phyloP scores from a whole-genome alignment of 2,113 vertebrate genomes.

The Sapayoa aenigma region DNA sequence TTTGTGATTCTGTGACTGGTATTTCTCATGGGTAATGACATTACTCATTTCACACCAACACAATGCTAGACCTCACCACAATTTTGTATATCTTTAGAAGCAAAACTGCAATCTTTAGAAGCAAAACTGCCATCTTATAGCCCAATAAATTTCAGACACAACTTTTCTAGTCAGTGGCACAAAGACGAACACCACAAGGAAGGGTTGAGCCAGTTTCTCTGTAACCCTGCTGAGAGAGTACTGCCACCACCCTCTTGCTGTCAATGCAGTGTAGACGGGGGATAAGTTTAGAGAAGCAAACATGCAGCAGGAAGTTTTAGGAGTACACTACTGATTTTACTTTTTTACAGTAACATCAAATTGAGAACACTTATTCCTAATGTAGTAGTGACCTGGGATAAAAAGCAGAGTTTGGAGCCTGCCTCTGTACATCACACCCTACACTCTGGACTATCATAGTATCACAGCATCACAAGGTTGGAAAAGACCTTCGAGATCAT shows the following conservation, averaged over 20 bases:
- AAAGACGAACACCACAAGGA: neutral
- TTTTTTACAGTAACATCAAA: neutral
- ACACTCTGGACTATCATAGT: neutral
- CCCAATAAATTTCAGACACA: neutral
- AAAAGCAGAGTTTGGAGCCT: neutral
- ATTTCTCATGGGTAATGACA: neutral
- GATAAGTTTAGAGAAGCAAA: neutral
- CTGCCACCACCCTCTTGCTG: neutral
- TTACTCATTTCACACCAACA: neutral
- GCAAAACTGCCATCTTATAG: neutral
- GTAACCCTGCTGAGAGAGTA: neutral
- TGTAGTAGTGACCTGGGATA: neutral
- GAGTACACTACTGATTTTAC: neutral
- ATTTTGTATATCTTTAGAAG: neutral
- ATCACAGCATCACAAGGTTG: too few relatives aligned
- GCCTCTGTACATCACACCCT: neutral
- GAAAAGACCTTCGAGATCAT: too few relatives aligned
- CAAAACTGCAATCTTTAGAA: neutral
- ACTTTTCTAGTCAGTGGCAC: neutral
- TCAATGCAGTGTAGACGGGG: neutral
- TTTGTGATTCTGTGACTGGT: neutral
- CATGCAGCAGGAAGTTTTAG: neutral
- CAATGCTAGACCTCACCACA: neutral
- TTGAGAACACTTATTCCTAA: neutral
- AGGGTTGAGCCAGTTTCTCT: neutral